Conservation (phyloP, 2,113 vertebrate genomes). For the Nanorana parkeri region DNA sequence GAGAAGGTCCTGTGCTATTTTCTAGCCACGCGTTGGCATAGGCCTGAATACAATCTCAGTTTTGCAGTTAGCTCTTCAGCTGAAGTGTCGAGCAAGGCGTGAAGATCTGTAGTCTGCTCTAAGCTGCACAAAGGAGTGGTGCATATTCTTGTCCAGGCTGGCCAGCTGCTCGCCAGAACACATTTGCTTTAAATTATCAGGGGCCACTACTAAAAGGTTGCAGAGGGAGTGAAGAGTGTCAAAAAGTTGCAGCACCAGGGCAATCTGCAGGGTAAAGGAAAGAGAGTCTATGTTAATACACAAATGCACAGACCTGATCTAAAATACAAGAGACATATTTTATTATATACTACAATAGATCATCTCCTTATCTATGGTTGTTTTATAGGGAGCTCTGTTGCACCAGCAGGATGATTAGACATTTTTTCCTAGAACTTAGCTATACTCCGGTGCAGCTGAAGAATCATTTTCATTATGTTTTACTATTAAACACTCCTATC, state of each 20-base stretch:
- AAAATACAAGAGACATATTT: neutral
- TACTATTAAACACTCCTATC: too few relatives aligned
- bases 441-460: too few relatives aligned
- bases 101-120: slow-evolving; percentile 94
- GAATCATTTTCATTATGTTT: too few relatives aligned
- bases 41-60: slow-evolving; percentile 43
- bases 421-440: too few relatives aligned
- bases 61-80: slow-evolving; percentile 84
- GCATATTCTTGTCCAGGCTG: slow-evolving; percentile 96
- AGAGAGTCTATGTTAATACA: neutral
- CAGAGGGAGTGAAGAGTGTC: slow-evolving; percentile 98
- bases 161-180: slow-evolving; percentile 98
- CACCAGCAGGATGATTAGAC: too few relatives aligned
- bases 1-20: slow-evolving; percentile 68
- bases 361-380: too few relatives aligned
- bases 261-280: slow-evolving; percentile 75
- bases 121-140: slow-evolving; percentile 97
- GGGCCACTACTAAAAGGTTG: slow-evolving; percentile 97
- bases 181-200: slow-evolving; percentile 98
- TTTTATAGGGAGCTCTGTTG: too few relatives aligned
- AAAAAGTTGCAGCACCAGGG: slow-evolving; percentile 95
- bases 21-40: slow-evolving; percentile 57
- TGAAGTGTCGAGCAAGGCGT: slow-evolving; percentile 95
- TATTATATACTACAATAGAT: neutral
- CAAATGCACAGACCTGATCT: neutral